Base-by-base conservation (phyloP, 2,888 invertebrate species). In the Chrysolina oricalcia region DNA sequence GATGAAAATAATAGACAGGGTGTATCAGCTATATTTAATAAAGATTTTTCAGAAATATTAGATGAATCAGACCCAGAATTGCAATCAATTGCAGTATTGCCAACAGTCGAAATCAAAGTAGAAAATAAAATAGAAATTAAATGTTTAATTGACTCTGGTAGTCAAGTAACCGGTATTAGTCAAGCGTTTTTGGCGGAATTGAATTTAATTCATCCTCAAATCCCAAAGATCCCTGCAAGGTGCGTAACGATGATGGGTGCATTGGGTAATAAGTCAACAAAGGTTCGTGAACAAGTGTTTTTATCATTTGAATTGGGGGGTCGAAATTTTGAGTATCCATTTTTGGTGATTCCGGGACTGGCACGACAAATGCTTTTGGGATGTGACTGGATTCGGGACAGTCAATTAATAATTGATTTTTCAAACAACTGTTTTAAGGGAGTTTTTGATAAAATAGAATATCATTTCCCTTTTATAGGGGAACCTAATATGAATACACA, bases 111-210 rank as follows among this genome's bases (percentile, higher is more conserved):
- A 15, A 17, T 53, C 15, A 9, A 13, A 9, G 23, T 56, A n/a
- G 17, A 56, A 56, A 59, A 41, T 72, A 9, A 59, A 59, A 68
- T 65, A 17, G 68, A 48, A 27, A 56, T 56, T 1, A 23, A 50
- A 5, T 64, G 48, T 46, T 71, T 76, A 15, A 21, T 78, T 8
- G 78, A 76, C 69, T 72, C 72, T 8, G 76, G 74, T 19, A 76
- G 76, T 66, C 74, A 78, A 59, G 27, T 74, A n/a, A 74, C 70
- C 13, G 72, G 70, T 5, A 70, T 73, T 21, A 69, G 56, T n/a
- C 70, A 70, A 40, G 35, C 40, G 23, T 73, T 75, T 75, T 68
- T 63, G 40, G 41, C 66, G 10, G 27, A 71, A 43, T n/a, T 73
- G 35, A 48, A 73, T 35, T n/a, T 23, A 43, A 43, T 48, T 4